Evolutionary conservation across 2,888 invertebrate species (phyloP).

Genomic region (Eupithecia vulgata): DNA sequence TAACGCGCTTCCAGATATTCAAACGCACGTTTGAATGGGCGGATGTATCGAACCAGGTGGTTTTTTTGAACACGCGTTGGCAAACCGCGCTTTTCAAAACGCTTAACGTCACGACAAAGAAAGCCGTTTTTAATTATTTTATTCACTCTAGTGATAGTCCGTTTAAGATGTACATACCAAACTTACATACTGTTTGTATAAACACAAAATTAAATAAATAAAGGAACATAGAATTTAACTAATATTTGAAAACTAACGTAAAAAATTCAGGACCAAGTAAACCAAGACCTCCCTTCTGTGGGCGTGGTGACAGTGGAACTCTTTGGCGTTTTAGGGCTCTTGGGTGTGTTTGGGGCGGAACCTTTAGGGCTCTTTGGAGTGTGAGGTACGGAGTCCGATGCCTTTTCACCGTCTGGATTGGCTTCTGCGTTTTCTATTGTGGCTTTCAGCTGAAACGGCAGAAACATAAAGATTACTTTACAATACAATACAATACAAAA

Average conservation of each 20-base stretch:
- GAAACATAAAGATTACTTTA: background rate
- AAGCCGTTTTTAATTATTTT: background rate
- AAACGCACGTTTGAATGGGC: background rate
- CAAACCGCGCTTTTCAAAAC: background rate
- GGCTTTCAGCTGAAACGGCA: constrained; percentile 68
- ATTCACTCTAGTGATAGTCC: background rate
- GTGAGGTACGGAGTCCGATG: constrained; percentile 59
- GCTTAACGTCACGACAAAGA: too few species aligned
- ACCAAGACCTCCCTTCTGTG: constrained; percentile 81
- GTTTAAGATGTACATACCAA: background rate
- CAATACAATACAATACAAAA: too few species aligned
- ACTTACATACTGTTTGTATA: background rate
- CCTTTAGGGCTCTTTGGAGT: constrained; percentile 63
- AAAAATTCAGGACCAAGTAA: constrained; percentile 80
- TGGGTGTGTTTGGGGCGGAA: constrained; percentile 47
- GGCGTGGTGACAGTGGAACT: constrained; percentile 60
- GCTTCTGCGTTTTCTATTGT: constrained; percentile 59
- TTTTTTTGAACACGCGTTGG: background rate
- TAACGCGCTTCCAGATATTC: background rate
- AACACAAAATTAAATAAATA: background rate
- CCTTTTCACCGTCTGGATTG: constrained; percentile 53
- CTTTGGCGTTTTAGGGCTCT: constrained; percentile 58
- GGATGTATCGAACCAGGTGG: background rate
- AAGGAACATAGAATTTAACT: background rate
- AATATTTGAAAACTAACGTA: background rate